Evolutionary conservation across 2,797 vertebrate species (phyloP).

Genomic region (Thunnus albacares): DNA sequence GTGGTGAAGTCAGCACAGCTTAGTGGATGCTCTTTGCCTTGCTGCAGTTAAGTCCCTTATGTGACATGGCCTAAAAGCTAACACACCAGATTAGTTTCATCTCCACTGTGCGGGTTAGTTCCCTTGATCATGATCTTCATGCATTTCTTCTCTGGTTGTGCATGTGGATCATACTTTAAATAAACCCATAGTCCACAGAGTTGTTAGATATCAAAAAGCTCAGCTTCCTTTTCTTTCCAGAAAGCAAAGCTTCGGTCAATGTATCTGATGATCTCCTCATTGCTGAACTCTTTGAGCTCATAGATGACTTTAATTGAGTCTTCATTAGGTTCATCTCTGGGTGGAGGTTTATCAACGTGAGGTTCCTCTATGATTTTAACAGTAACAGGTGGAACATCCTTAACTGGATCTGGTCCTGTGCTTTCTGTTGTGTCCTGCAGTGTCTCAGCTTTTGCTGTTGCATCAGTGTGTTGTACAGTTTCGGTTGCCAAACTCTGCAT

Average conservation of each 20-base stretch:
- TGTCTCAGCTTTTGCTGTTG: constrained; percentile 47
- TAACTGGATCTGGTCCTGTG: constrained; percentile 36
- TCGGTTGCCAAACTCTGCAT: constrained; percentile 18
- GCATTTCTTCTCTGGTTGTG: constrained; percentile 34
- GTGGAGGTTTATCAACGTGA: constrained; percentile 58
- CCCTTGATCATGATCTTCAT: constrained; percentile 25
- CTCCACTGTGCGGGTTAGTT: constrained; percentile 34
- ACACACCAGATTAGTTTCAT: constrained; percentile 61
- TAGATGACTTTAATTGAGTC: constrained; percentile 89
- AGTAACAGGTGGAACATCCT: constrained; percentile 49
- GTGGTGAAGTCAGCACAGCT: constrained; percentile 25
- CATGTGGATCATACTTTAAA: constrained; percentile 22
- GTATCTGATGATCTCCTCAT: constrained; percentile 95
- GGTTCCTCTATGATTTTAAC: constrained; percentile 69
- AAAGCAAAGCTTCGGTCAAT: constrained; percentile 98
- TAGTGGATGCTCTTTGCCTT: constrained; percentile 60
- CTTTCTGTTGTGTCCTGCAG: constrained; percentile 25
- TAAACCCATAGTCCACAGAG: constrained; percentile 6
- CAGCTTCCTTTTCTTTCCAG: constrained; percentile 98
- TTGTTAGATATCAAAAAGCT: constrained; percentile 91
- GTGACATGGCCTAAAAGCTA: constrained; percentile 59
- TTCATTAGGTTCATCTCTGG: constrained; percentile 64
- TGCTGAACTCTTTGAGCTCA: constrained; percentile 95
- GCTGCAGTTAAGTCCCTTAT: constrained; percentile 58
- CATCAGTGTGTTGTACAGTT: constrained; percentile 26